Evolutionary conservation across 2,888 invertebrate genomes (phyloP), one percentile per base, ranked within the genome.

Genomic region (Trilocha varians): DNA sequence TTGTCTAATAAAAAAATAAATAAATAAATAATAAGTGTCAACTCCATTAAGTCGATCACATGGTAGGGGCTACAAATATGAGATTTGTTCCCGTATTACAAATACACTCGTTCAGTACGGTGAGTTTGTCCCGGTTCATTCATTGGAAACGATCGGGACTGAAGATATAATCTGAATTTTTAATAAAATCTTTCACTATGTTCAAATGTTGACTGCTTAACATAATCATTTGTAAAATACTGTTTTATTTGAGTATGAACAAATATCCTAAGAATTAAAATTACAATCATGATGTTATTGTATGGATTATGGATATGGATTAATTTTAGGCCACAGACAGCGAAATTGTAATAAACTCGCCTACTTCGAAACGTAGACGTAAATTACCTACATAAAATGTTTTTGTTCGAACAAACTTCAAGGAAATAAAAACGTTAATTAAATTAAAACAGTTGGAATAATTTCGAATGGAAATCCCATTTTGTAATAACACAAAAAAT

Each of bases 391-490:
- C 11, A 11, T 25, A 3, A 25, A 25, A 25, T 11, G 25, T 25
- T 25, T 5, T 25, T 11, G 25, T 11, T 25, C 11, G 25, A 25
- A 11, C 25, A 9, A 6, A 25, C 25, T n/a, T n/a, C n/a, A n/a
- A 25, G 25, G 25, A 5, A 25, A 25, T 9, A 25, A 25, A 25
- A 25, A 25, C 25, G 11, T 25, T 25, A 25, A 25, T 25, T 25
- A 9, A 25, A 25, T 25, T 25, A 9, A 25, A 25, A 25, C 11
- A 5, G 25, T 9, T 25, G 25, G 25, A 70, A 75, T 70, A 71
- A 78, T 74, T 74, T 71, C 71, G 70, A 77, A 77, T 78, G 69
- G 52, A 76, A 71, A 79, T 70, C 59, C 55, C 60, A 50, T 48
- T 61, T 65, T 58, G 62, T 64, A 62, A 62, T 64, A 63, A 52